phyloP scores from a whole-genome alignment of 2,888 invertebrate genomes.

The Chrysodeixis includens region DNA sequence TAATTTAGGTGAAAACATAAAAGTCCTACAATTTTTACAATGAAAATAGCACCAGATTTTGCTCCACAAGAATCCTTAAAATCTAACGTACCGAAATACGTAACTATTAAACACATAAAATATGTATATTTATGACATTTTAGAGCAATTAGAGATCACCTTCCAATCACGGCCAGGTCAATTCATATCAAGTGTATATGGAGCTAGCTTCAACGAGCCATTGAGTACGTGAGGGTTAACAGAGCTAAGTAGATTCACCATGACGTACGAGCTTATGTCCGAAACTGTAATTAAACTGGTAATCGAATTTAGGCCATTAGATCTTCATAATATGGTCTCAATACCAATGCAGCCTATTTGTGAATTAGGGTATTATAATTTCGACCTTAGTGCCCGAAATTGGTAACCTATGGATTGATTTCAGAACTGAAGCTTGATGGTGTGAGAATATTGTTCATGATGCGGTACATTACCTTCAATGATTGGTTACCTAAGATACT shows the following conservation, averaged over 20 bases:
- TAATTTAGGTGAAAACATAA: too few relatives aligned
- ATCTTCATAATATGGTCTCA: neutral
- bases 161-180: neutral
- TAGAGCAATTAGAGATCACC: too few relatives aligned
- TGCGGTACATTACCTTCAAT: too few relatives aligned
- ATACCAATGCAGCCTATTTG: neutral
- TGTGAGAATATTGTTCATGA: too few relatives aligned
- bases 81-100: too few relatives aligned
- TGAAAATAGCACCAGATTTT: too few relatives aligned
- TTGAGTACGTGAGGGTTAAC: neutral
- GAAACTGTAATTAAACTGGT: neutral
- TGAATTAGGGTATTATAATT: neutral
- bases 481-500: too few relatives aligned
- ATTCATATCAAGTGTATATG: constrained; percentile 3
- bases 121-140: too few relatives aligned
- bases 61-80: too few relatives aligned
- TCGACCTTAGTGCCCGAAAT: neutral
- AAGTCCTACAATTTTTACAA: too few relatives aligned
- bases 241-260: neutral
- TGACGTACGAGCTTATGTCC: neutral
- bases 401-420: too few relatives aligned
- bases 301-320: neutral
- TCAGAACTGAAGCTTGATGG: neutral
- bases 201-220: neutral
- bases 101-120: too few relatives aligned